Evolutionary conservation across 1,140 invertebrate species (phyloP).

Genomic region (Drosophila kurseongensis): DNA sequence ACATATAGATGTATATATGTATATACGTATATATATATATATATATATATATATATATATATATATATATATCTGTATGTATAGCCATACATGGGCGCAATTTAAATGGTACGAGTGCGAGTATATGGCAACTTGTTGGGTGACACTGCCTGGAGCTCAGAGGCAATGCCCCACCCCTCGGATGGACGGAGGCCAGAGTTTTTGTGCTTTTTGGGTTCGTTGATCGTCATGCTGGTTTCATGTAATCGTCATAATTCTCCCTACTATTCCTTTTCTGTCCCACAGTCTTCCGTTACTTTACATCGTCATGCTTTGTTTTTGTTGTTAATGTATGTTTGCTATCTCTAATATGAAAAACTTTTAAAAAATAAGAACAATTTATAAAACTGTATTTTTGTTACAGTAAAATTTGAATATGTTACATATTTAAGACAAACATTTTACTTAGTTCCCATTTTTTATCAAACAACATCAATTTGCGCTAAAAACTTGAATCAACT

Average conservation of each 20-base stretch:
- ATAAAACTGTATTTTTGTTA: too few relatives aligned
- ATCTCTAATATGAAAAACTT: not conserved
- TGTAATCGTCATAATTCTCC: constrained; percentile 62
- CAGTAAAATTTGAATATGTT: too few relatives aligned
- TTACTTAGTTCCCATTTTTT: too few relatives aligned
- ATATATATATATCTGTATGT: constrained; percentile 13
- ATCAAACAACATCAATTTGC: too few relatives aligned
- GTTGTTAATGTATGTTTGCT: not conserved
- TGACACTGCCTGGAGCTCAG: constrained; percentile 39
- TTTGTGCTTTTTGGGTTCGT: constrained; percentile 68
- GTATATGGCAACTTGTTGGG: constrained; percentile 61
- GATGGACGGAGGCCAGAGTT: constrained; percentile 35
- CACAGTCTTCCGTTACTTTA: not conserved
- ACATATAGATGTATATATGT: too few relatives aligned
- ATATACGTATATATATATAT: not conserved
- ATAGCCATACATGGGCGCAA: constrained; percentile 23
- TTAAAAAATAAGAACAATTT: too few relatives aligned
- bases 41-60: not conserved
- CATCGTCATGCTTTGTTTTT: not conserved
- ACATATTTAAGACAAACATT: too few relatives aligned
- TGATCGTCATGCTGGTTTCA: constrained; percentile 80
- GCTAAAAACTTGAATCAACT: too few relatives aligned
- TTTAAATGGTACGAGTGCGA: constrained; percentile 27
- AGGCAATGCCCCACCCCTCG: constrained; percentile 40
- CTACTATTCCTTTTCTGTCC: constrained; percentile 7